A percentile compares a stretch with the other conserved stretches of the same genome.
These are phyloP conservation scores for Urocyon cinereoargenteus DNA, from an alignment of 2,797 vertebrate genomes.

Conservation along the genomic window DNA sequence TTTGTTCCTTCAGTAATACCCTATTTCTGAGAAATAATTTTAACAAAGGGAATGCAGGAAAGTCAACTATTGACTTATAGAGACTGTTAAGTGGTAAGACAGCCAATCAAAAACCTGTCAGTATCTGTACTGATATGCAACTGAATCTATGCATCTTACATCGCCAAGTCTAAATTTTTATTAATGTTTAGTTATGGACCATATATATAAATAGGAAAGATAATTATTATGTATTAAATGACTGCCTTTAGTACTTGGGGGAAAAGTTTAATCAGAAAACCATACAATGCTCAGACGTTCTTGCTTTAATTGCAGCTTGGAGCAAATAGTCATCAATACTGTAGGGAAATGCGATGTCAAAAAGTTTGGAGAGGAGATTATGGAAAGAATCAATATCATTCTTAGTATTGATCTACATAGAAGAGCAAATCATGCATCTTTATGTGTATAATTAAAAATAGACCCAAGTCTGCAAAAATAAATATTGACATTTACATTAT, in stretches of 20 bases:
- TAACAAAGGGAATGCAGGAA: background rate
- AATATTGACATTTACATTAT: conserved; percentile 47
- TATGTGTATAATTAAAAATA: conserved; percentile 56
- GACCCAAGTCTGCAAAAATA: conserved; percentile 18
- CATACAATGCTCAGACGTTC: background rate
- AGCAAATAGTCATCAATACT: background rate
- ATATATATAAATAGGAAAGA: conserved; percentile 6
- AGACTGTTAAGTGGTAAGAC: background rate
- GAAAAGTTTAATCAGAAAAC: background rate
- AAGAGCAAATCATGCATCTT: conserved; percentile 33
- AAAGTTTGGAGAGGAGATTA: conserved; percentile 17
- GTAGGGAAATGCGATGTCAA: background rate
- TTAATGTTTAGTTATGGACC: conserved; percentile 56
- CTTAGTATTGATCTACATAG: conserved; percentile 18
- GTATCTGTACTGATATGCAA: background rate
- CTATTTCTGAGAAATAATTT: background rate
- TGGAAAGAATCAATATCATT: conserved; percentile 49
- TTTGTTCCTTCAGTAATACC: background rate
- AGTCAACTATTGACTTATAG: background rate
- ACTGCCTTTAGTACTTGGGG: background rate
- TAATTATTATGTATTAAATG: background rate
- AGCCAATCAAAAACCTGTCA: background rate
- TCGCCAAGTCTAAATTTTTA: conserved; percentile 61
- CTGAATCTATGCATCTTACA: background rate
- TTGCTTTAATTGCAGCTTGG: background rate